A percentile compares a stretch with the other conserved stretches of the same genome.
phyloP scores from a whole-genome alignment of 2,113 vertebrate genomes.

The Callopanchax toddi region DNA sequence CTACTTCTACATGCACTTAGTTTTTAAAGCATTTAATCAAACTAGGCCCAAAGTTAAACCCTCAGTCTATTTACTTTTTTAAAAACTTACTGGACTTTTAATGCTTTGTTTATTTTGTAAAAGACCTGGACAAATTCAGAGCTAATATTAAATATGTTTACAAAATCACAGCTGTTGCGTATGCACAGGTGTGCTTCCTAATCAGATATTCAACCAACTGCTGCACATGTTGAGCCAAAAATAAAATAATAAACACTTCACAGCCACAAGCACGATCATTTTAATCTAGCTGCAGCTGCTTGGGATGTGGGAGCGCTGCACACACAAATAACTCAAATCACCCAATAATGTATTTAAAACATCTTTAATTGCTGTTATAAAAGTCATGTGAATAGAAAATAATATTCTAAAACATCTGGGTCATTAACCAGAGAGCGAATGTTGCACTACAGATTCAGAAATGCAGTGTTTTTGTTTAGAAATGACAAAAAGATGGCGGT shows the following conservation, averaged over 20 bases:
- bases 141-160: too few relatives aligned
- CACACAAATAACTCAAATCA: background rate
- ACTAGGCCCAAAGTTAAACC: too few relatives aligned
- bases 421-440: constrained; percentile 33
- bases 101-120: too few relatives aligned
- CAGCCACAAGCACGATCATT: constrained; percentile 3
- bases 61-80: too few relatives aligned
- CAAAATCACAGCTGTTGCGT: too few relatives aligned
- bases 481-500: too few relatives aligned
- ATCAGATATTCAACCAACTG: too few relatives aligned
- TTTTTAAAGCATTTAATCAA: too few relatives aligned
- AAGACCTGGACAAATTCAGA: too few relatives aligned
- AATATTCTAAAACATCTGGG: constrained; percentile 38
- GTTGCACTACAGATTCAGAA: constrained; percentile 7
- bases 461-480: too few relatives aligned
- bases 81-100: too few relatives aligned
- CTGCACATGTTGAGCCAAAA: constrained; percentile 16
- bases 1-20: too few relatives aligned
- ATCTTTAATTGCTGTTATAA: constrained; percentile 67
- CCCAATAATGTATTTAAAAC: constrained; percentile 40
- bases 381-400: constrained; percentile 65
- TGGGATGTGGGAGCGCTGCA: background rate
- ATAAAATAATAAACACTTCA: constrained; percentile 23
- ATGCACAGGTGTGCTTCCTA: background rate
- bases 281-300: constrained; percentile 1